Conservation (phyloP, 2,888 invertebrate species). For the Philopedon plagiatum region DNA sequence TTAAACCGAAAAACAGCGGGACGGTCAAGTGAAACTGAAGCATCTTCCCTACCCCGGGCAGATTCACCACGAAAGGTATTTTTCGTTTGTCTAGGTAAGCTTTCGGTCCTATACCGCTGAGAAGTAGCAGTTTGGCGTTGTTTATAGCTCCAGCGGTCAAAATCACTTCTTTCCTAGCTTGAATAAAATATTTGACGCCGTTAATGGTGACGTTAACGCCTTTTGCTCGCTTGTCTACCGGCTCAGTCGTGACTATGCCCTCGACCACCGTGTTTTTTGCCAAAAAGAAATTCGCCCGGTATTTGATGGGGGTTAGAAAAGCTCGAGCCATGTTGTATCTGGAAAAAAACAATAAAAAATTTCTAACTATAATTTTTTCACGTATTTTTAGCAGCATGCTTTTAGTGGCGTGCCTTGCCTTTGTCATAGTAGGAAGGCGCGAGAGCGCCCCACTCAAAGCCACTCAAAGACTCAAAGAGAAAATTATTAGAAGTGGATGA, state of each 20-base stretch:
- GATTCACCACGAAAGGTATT: constrained; percentile 55
- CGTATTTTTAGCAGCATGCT: too few species aligned
- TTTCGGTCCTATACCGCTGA: constrained; percentile 73
- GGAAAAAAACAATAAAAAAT: constrained; percentile 2
- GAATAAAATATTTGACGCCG: constrained; percentile 49
- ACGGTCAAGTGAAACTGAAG: constrained; percentile 73
- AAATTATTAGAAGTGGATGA: too few species aligned
- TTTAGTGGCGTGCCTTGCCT: too few species aligned
- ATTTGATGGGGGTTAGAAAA: constrained; percentile 82
- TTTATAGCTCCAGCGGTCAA: constrained; percentile 74
- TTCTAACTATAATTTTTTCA: too few species aligned
- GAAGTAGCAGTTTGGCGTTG: constrained; percentile 75
- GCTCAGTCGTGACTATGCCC: constrained; percentile 76
- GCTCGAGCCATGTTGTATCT: constrained; percentile 74
- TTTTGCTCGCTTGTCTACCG: constrained; percentile 70
- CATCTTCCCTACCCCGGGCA: constrained; percentile 55
- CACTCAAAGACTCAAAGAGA: too few species aligned
- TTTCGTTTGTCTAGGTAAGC: constrained; percentile 64
- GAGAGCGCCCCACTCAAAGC: too few species aligned
- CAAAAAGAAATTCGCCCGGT: constrained; percentile 82
- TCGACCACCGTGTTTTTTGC: constrained; percentile 81
- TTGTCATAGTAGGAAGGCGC: too few species aligned
- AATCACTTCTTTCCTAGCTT: constrained; percentile 69
- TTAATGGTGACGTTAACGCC: constrained; percentile 55
- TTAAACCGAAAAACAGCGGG: constrained; percentile 53